A percentile compares a stretch with the other conserved stretches of the same genome.
phyloP scores from a whole-genome alignment of 2,797 vertebrate genomes.

The Neostethus bicornis region DNA sequence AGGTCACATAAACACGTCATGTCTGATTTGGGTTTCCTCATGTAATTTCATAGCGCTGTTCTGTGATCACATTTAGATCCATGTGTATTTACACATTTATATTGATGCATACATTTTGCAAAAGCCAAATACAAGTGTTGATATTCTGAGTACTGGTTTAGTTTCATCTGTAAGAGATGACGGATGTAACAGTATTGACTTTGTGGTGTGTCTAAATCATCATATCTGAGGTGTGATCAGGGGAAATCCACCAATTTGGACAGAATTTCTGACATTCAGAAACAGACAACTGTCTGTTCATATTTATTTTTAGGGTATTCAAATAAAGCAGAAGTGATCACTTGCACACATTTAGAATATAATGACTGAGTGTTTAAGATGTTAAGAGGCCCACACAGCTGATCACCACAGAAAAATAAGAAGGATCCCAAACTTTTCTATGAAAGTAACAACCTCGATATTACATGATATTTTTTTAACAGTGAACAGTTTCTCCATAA shows the following conservation, averaged over 20 bases:
- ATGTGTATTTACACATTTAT: too few relatives aligned
- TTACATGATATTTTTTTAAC: neutral
- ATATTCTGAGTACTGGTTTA: neutral
- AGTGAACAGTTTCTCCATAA: neutral
- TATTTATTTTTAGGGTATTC: conserved; percentile 41
- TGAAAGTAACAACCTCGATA: neutral
- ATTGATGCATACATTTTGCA: neutral
- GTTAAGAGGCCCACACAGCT: too few relatives aligned
- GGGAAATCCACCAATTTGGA: conserved; percentile 65
- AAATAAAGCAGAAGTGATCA: conserved; percentile 40
- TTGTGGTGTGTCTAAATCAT: conserved; percentile 20
- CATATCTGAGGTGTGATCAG: conserved; percentile 45
- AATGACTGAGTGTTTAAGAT: conserved; percentile 17
- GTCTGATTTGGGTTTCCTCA: neutral
- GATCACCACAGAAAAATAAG: conserved; percentile 14
- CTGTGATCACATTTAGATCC: too few relatives aligned
- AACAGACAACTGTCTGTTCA: conserved; percentile 28
- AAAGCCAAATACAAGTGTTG: neutral
- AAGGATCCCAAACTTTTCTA: neutral
- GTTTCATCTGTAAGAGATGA: conserved; percentile 19
- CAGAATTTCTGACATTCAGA: conserved; percentile 14
- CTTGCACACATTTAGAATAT: conserved; percentile 20
- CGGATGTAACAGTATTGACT: conserved; percentile 17
- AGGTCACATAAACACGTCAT: neutral
- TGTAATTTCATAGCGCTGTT: neutral